Evolutionary conservation across 2,888 invertebrate genomes (phyloP).

Genomic region (Cephalotes varians): DNA sequence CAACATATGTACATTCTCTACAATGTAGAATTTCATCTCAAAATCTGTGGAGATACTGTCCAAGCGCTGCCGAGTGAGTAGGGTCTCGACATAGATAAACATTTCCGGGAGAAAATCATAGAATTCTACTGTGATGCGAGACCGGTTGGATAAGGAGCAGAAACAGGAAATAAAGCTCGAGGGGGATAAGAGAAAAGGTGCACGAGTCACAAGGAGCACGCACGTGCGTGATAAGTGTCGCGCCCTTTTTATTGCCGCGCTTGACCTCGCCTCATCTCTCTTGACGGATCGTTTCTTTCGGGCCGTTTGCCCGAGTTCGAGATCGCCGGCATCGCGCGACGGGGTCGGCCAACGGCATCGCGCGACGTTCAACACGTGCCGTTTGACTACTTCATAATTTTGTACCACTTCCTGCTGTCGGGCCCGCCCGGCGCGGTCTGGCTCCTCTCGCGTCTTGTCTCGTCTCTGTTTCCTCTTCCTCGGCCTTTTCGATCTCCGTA

Average conservation of each 20-base stretch:
- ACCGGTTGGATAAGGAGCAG: background rate
- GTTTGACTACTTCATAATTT: conserved; percentile 74
- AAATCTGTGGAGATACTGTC: background rate
- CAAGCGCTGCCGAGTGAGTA: background rate
- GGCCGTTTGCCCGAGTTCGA: conserved; percentile 53
- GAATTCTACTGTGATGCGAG: background rate
- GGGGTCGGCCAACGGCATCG: conserved; percentile 67
- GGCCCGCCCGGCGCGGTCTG: conserved; percentile 19
- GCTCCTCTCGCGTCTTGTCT: conserved; percentile 50
- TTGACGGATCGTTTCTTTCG: conserved; percentile 39
- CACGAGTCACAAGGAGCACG: conserved; percentile 7
- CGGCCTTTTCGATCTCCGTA: conserved; percentile 40
- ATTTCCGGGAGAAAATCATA: conserved; percentile 12
- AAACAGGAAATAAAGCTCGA: background rate
- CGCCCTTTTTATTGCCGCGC: conserved; percentile 67
- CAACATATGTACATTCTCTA: background rate
- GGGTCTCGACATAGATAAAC: background rate
- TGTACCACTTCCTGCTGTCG: conserved; percentile 64
- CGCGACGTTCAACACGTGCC: conserved; percentile 77
- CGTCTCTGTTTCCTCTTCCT: conserved; percentile 54
- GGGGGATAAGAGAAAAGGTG: background rate
- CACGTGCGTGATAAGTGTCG: conserved; percentile 55
- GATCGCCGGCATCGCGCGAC: conserved; percentile 28
- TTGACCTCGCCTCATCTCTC: conserved; percentile 68
- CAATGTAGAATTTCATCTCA: conserved; percentile 19